Conservation (phyloP, 2,797 vertebrate genomes). For the Scomberomorus guttatus region DNA sequence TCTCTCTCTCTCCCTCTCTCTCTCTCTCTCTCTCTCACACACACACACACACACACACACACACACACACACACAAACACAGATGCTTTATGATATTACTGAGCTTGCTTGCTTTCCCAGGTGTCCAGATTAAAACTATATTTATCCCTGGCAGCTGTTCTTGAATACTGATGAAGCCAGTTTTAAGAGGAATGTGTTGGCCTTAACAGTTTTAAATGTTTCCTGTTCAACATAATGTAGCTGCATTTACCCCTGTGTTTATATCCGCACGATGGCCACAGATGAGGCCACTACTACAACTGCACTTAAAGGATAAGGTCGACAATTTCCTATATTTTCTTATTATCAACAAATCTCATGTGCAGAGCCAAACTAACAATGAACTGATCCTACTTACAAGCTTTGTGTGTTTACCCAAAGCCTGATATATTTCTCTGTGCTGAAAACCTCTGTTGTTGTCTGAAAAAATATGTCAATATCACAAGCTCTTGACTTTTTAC, state of each 20-base stretch:
- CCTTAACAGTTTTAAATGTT: slow-evolving; percentile 19
- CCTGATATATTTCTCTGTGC: background rate
- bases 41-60: slow-evolving; percentile 13
- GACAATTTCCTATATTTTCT: too few relatives aligned
- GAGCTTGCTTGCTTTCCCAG: slow-evolving; percentile 55
- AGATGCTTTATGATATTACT: slow-evolving; percentile 47
- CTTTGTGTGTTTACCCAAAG: background rate
- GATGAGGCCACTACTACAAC: background rate
- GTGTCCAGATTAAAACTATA: slow-evolving; percentile 68
- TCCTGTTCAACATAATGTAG: background rate
- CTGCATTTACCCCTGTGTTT: background rate
- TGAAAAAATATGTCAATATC: too few relatives aligned
- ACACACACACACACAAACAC: slow-evolving; percentile 9
- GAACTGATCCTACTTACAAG: too few relatives aligned
- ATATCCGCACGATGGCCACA: background rate
- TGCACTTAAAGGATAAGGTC: background rate
- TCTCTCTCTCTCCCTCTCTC: too few relatives aligned
- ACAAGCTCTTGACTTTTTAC: too few relatives aligned
- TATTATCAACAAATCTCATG: too few relatives aligned
- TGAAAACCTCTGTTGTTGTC: too few relatives aligned
- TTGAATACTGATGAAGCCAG: slow-evolving; percentile 40
- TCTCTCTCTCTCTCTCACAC: too few relatives aligned
- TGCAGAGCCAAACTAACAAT: too few relatives aligned
- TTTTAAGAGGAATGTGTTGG: background rate
- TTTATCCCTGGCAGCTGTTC: slow-evolving; percentile 65